Percentiles rank a stretch among this genome's conserved stretches.
phyloP scores from a whole-genome alignment of 2,113 vertebrate genomes.

The Scophthalmus maximus region DNA sequence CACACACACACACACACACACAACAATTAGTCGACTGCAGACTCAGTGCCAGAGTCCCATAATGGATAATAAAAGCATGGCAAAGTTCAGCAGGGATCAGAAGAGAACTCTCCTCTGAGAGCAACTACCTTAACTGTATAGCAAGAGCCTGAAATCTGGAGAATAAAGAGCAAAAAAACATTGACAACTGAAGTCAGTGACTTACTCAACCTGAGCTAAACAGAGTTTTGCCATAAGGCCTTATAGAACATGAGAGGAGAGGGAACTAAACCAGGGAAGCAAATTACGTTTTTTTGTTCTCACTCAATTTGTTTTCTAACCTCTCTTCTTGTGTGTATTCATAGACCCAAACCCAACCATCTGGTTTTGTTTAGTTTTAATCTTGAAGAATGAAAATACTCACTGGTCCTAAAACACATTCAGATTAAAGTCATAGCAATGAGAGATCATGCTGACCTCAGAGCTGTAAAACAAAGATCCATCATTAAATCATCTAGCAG shows the following conservation, averaged over 20 bases:
- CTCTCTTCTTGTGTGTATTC: conserved; percentile 13
- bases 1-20: background rate
- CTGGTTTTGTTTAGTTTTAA: conserved; percentile 51
- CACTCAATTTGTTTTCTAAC: background rate
- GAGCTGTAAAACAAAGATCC: background rate
- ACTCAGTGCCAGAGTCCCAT: too few species aligned
- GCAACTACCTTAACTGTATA: too few species aligned
- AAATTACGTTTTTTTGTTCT: conserved; percentile 21
- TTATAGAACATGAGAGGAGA: background rate
- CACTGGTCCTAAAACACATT: conserved; percentile 8
- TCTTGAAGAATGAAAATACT: conserved; percentile 16
- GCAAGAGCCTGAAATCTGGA: too few species aligned
- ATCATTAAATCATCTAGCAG: background rate
- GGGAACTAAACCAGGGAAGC: conserved; percentile 5
- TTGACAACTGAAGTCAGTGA: conserved; percentile 4
- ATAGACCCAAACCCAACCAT: conserved; percentile 36
- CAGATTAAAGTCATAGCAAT: conserved; percentile 20
- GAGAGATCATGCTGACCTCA: background rate
- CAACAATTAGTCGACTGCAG: too few species aligned
- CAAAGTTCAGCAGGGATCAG: too few species aligned
- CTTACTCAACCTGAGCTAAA: conserved; percentile 2
- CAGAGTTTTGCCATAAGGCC: conserved; percentile 1
- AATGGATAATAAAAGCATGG: too few species aligned
- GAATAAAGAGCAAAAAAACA: too few species aligned
- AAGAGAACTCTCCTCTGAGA: too few species aligned